A percentile compares a stretch with the other conserved stretches of the same genome.
Evolutionary conservation across 2,797 vertebrate genomes (phyloP).

Genomic region (Channallabes apus): DNA sequence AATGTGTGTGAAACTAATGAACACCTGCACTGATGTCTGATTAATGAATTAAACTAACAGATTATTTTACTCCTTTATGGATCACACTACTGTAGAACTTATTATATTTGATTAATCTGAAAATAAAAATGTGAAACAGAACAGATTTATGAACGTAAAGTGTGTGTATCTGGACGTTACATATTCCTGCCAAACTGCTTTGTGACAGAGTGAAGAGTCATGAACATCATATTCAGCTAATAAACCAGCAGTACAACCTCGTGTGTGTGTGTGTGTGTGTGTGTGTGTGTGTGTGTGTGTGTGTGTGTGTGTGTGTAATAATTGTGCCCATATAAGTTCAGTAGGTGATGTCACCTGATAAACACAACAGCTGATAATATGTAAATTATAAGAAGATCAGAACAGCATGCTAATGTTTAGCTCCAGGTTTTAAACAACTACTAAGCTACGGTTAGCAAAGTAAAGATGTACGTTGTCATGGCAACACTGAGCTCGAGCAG

Average conservation of each 20-base stretch:
- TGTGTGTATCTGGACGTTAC: background rate
- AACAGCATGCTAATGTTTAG: too few relatives aligned
- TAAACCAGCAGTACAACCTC: background rate
- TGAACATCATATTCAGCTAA: background rate
- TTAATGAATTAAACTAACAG: background rate
- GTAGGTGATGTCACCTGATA: background rate
- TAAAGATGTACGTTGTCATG: background rate
- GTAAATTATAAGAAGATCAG: background rate
- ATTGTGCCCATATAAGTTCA: background rate
- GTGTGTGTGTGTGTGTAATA: background rate
- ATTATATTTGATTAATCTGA: too few relatives aligned
- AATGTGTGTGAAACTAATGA: background rate
- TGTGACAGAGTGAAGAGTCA: background rate
- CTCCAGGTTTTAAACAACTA: background rate
- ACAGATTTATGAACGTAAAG: too few relatives aligned
- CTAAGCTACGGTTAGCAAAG: background rate
- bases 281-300: background rate
- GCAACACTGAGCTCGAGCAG: background rate
- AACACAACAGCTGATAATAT: background rate
- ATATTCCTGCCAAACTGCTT: background rate
- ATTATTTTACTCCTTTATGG: too few relatives aligned
- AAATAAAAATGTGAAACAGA: too few relatives aligned
- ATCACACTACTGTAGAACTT: too few relatives aligned
- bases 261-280: background rate
- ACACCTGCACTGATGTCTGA: background rate